A percentile compares a stretch with the other conserved stretches of the same genome.
Conservation (phyloP, 2,797 vertebrate species). For the Chiloscyllium punctatum region DNA sequence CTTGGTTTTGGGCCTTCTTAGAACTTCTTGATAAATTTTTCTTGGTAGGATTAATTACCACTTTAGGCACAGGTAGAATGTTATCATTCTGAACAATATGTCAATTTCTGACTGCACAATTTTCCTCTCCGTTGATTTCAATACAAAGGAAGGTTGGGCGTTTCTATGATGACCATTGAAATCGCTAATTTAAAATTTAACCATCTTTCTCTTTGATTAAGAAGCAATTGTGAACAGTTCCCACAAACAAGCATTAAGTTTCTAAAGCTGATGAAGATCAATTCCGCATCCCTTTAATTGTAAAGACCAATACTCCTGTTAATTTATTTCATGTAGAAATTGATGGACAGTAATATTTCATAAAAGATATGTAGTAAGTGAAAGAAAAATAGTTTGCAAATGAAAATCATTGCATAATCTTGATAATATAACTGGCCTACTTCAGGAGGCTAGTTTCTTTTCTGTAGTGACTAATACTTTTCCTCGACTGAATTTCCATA, state of each 20-base stretch:
- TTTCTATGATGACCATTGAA: not conserved
- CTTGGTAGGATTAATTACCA: not conserved
- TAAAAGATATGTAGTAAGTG: not conserved
- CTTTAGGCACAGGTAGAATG: not conserved
- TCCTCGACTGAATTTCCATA: too few relatives aligned
- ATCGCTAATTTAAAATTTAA: not conserved
- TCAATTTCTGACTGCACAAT: not conserved
- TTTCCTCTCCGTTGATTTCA: not conserved
- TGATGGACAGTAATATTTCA: not conserved
- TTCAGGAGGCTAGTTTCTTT: not conserved
- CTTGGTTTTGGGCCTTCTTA: not conserved
- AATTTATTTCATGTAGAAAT: not conserved
- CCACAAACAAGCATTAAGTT: not conserved
- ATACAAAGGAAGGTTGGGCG: not conserved
- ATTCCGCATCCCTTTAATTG: not conserved
- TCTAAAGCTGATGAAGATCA: not conserved
- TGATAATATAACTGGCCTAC: not conserved
- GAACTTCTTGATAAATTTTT: not conserved
- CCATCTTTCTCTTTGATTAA: not conserved
- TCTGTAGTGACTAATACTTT: not conserved
- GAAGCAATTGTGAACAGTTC: not conserved
- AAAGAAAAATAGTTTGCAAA: not conserved
- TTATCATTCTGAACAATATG: not conserved
- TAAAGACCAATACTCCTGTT: not conserved
- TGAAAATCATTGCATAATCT: not conserved